Evolutionary conservation across 2,113 vertebrate species (phyloP).

Genomic region (Morone chrysops): DNA sequence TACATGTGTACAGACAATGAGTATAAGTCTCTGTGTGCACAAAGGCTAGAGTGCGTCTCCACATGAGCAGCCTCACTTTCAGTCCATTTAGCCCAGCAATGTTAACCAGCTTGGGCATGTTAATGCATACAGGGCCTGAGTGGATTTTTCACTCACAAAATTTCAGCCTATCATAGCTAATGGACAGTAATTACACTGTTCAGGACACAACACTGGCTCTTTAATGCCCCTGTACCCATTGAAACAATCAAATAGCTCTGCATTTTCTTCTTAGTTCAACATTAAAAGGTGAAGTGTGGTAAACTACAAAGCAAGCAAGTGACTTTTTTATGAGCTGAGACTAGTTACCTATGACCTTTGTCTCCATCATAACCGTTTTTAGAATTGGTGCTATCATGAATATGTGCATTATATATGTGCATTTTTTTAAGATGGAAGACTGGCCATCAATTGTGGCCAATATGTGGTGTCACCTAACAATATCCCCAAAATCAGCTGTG

Average conservation of each 20-base stretch:
- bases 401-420: not conserved
- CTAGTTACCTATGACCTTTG: not conserved
- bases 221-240: slow-evolving; percentile 16
- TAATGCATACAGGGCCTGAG: slow-evolving; percentile 30
- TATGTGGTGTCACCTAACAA: not conserved
- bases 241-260: slow-evolving; percentile 10
- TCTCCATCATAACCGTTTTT: not conserved
- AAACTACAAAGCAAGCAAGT: not conserved
- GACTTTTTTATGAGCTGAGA: not conserved
- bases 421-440: no score
- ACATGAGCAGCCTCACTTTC: slow-evolving; percentile 32
- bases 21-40: not conserved
- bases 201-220: slow-evolving; percentile 33
- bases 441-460: not conserved
- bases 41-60: slow-evolving; percentile 12
- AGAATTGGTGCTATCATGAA: not conserved
- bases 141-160: slow-evolving; percentile 36
- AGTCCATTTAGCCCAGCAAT: slow-evolving; percentile 44
- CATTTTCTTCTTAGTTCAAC: not conserved
- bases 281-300: slow-evolving; percentile 25
- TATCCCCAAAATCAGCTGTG: not conserved
- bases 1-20: not conserved
- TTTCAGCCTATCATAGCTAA: slow-evolving; percentile 46
- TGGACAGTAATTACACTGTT: slow-evolving; percentile 49
- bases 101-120: slow-evolving; percentile 27